These are phyloP conservation scores for Pyrgilauda ruficollis DNA, from an alignment of 2,113 vertebrate species.

Conservation along the genomic window DNA sequence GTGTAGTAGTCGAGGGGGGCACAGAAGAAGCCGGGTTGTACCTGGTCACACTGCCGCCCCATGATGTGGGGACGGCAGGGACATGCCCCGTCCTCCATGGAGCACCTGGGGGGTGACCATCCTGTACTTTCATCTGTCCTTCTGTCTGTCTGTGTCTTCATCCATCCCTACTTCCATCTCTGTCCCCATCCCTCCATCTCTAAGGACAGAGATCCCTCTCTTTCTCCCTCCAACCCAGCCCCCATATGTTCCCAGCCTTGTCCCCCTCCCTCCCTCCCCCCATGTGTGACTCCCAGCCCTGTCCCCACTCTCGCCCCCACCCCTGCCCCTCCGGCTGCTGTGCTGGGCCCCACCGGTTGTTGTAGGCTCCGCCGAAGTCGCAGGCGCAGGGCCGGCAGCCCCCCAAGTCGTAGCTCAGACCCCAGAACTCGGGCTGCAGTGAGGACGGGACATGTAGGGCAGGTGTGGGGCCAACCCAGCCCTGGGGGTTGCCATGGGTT, in stretches of 20 bases:
- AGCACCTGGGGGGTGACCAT: slow-evolving; percentile 70
- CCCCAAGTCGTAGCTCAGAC: slow-evolving; percentile 79
- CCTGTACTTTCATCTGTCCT: not conserved
- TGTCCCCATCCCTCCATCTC: not conserved
- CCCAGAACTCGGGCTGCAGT: slow-evolving; percentile 84
- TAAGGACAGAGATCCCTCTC: not conserved
- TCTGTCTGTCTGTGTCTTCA: not conserved
- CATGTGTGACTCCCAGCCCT: not conserved
- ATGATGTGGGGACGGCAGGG: slow-evolving; percentile 80
- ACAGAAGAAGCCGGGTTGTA: slow-evolving; percentile 85
- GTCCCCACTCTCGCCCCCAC: fast-evolving
- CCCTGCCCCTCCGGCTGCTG: not conserved
- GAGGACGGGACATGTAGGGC: not conserved
- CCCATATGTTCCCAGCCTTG: not conserved
- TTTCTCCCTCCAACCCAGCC: not conserved
- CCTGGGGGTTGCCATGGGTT: not conserved
- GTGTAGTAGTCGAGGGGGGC: slow-evolving; percentile 81
- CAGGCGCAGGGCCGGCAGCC: slow-evolving; percentile 85
- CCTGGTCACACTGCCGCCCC: slow-evolving; percentile 80
- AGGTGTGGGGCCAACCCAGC: not conserved
- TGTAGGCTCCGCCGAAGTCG: slow-evolving; percentile 85
- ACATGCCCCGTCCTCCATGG: slow-evolving; percentile 81
- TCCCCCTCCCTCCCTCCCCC: not conserved
- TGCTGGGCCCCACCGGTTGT: slow-evolving; percentile 75
- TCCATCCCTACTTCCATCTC: not conserved